These are phyloP conservation scores for Amorpha juglandis DNA, from an alignment of 2,888 invertebrate genomes.

Conservation along the genomic window DNA sequence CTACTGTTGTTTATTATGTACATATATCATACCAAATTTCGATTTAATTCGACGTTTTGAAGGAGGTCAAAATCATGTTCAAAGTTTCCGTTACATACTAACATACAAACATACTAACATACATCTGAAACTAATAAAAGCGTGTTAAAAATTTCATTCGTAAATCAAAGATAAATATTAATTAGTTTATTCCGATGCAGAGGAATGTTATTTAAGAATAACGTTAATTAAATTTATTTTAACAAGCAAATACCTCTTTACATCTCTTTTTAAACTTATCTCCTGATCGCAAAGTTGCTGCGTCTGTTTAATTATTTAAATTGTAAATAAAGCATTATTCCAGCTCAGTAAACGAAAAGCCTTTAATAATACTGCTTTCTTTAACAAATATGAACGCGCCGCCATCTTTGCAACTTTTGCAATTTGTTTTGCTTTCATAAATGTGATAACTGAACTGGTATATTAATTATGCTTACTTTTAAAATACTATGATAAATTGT, in stretches of 20 bases:
- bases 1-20: too few relatives aligned
- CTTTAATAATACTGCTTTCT: conserved; percentile 9
- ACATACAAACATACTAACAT: too few relatives aligned
- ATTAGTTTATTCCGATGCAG: not conserved
- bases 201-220: not conserved
- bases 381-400: conserved; percentile 11
- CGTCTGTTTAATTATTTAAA: conserved; percentile 16
- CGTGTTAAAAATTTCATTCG: too few relatives aligned
- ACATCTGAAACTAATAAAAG: too few relatives aligned
- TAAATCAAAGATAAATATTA: too few relatives aligned
- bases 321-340: conserved; percentile 19
- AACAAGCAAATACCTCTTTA: not conserved
- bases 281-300: conserved; percentile 11
- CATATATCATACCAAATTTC: too few relatives aligned
- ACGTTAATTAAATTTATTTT: conserved; percentile 4
- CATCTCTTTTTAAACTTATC: conserved; percentile 19
- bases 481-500: not conserved
- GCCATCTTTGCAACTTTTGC: conserved; percentile 12
- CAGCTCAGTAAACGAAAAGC: not conserved
- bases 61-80: too few relatives aligned
- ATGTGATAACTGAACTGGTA: conserved; percentile 16
- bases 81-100: too few relatives aligned
- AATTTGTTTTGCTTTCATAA: conserved; percentile 10
- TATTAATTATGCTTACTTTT: conserved; percentile 7
- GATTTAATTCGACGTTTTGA: too few relatives aligned